Evolutionary conservation across 2,113 vertebrate genomes (phyloP).

Genomic region (Limanda limanda): DNA sequence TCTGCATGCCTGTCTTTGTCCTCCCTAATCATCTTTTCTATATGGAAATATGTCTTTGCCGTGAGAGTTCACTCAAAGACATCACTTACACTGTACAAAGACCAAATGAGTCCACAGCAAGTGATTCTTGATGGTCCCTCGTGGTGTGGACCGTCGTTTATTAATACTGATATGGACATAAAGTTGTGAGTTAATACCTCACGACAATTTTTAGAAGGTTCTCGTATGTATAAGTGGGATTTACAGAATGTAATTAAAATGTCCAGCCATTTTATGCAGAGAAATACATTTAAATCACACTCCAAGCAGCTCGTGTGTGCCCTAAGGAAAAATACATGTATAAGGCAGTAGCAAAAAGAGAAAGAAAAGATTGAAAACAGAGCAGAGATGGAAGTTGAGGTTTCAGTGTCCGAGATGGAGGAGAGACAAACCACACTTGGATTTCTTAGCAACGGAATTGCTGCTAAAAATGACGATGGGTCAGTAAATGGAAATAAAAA

Average conservation of each 20-base stretch:
- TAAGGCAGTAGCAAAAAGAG: constrained; percentile 34
- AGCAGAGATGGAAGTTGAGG: constrained; percentile 48
- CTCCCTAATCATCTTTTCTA: constrained; percentile 67
- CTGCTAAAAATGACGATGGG: constrained; percentile 63
- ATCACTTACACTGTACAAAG: constrained; percentile 50
- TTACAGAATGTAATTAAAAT: constrained; percentile 39
- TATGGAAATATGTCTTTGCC: constrained; percentile 71
- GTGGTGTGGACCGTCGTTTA: constrained; percentile 35
- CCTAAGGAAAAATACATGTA: constrained; percentile 9
- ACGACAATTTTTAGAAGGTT: constrained; percentile 1
- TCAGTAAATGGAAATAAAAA: constrained; percentile 49
- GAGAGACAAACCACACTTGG: constrained; percentile 61
- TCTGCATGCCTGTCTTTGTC: constrained; percentile 65
- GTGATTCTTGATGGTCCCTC: constrained; percentile 34
- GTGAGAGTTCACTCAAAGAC: constrained; percentile 62
- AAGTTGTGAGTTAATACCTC: constrained; percentile 31
- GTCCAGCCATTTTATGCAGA: background rate
- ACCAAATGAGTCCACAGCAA: constrained; percentile 52
- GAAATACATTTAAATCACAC: constrained; percentile 8
- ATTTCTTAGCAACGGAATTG: constrained; percentile 47
- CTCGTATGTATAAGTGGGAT: background rate
- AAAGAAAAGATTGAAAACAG: constrained; percentile 27
- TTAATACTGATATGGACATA: constrained; percentile 49
- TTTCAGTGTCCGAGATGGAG: constrained; percentile 60
- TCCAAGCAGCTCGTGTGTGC: constrained; percentile 13